Conservation (phyloP, 2,888 invertebrate genomes). For the Andricus curvator region DNA sequence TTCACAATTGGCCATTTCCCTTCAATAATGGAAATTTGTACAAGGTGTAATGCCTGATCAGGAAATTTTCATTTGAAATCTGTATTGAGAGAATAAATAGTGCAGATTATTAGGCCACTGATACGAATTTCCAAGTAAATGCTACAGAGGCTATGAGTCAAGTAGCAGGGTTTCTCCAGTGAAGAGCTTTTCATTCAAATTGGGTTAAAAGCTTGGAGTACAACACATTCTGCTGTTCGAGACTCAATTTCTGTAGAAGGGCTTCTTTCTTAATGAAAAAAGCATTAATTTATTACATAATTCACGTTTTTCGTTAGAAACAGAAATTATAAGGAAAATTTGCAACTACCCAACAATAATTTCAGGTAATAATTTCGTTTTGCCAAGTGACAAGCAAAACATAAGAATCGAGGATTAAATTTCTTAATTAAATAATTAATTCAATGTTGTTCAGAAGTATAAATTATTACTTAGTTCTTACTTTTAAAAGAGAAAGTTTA, state of each 20-base stretch:
- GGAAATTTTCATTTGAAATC: background rate
- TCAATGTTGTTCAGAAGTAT: too few relatives aligned
- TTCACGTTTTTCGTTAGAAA: background rate
- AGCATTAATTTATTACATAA: background rate
- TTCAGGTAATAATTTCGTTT: too few relatives aligned
- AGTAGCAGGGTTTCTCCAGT: slow-evolving; percentile 15
- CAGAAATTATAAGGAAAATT: too few relatives aligned
- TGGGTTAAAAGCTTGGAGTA: slow-evolving; percentile 39
- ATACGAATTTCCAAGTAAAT: slow-evolving; percentile 37
- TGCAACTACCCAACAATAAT: too few relatives aligned
- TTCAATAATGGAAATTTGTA: background rate
- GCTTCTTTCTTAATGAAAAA: slow-evolving; percentile 3
- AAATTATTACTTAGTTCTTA: too few relatives aligned
- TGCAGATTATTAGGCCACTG: background rate
- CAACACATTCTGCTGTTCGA: slow-evolving; percentile 2
- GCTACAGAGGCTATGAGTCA: slow-evolving; percentile 7
- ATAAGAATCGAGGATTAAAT: too few relatives aligned
- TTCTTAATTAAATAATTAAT: too few relatives aligned
- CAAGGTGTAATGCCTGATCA: background rate
- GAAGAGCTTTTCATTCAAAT: slow-evolving; percentile 39
- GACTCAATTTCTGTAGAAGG: slow-evolving; percentile 16
- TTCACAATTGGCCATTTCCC: too few relatives aligned
- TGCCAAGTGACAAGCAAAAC: too few relatives aligned
- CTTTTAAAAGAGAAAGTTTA: too few relatives aligned
- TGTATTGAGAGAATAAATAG: background rate